Base-by-base conservation (phyloP, 1,140 invertebrate genomes). In the Bursaphelenchus mucronatus region DNA sequence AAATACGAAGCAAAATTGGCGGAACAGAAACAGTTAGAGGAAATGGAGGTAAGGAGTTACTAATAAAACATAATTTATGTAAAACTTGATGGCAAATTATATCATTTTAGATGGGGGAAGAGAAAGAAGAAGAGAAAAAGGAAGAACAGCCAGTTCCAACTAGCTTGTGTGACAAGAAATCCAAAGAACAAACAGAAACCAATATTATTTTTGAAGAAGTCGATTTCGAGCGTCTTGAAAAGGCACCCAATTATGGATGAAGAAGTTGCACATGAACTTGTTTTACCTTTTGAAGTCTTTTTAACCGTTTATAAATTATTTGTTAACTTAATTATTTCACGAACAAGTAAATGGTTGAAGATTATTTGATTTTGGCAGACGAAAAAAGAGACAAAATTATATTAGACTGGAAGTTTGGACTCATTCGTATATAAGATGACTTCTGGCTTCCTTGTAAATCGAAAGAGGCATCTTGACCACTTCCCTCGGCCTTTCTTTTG, bases 161-260 rank as follows among this genome's bases (percentile, higher is more conserved):
- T 5, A 50, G 19, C 15, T 19, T 5, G 49, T 1, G 49, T 19
- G 49, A 1, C 49, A 19, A 50, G 49, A 1, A 50, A 2, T 5
- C 49, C 49, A 19, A 50, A 50, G 76, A 79, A 65, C 21, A 70
- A 11, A 51, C 59, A 44, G 67, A 80, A 57, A 66, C 52, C 8
- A 67, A 68, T n/a, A 78, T 78, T 64, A 54, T 69, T 15, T 78
- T 78, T 52, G 76, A 78, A 61, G 65, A 78, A 43, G 70, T 78
- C 52, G 76, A 78, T 49, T 79, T 79, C 59, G 78, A 78, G 55
- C 72, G 68, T 44, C 57, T 81, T 9, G 79, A 78, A 58, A 50
- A 76, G 21, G 51, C 66, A 5, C 76, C 75, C 8, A 80, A 80
- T 57, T 79, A 80, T 65, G 64, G 49, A 54, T 54, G 30, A 30